These are phyloP conservation scores for Ostrea denselamellosa DNA, from an alignment of 1,140 invertebrate species.

Conservation along the genomic window DNA sequence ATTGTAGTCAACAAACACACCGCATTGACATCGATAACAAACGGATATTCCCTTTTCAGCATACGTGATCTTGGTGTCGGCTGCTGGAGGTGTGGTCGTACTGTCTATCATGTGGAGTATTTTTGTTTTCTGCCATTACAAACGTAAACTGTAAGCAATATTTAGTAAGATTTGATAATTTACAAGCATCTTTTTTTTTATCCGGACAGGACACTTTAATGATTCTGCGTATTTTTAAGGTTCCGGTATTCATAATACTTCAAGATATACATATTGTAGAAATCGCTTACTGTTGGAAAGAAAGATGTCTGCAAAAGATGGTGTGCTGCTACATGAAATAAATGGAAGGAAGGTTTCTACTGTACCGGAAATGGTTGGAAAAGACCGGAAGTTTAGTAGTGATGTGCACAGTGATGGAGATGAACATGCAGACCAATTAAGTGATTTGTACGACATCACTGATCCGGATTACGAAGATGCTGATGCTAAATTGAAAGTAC, in stretches of 20 bases:
- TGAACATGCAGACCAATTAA: background rate
- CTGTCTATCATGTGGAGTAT: background rate
- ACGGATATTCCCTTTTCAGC: background rate
- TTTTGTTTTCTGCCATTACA: background rate
- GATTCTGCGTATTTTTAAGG: no score
- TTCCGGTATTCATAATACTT: background rate
- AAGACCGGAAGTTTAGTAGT: background rate
- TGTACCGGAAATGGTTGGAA: background rate
- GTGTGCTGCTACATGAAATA: background rate
- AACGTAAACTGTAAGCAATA: background rate
- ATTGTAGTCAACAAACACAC: no score
- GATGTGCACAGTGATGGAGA: background rate
- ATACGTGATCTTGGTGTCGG: background rate
- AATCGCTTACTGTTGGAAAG: background rate
- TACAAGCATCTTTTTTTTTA: background rate
- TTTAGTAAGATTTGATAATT: background rate
- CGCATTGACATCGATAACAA: no score
- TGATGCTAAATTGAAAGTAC: background rate
- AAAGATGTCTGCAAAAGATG: background rate
- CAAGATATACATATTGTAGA: background rate
- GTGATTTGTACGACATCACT: slow-evolving; percentile 12
- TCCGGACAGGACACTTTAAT: background rate
- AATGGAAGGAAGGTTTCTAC: background rate
- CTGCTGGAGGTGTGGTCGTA: background rate
- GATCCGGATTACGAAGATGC: slow-evolving; percentile 16